Percentiles rank a stretch among this genome's conserved stretches.
Evolutionary conservation across 2,797 vertebrate genomes (phyloP).

Genomic region (Clamator glandarius): DNA sequence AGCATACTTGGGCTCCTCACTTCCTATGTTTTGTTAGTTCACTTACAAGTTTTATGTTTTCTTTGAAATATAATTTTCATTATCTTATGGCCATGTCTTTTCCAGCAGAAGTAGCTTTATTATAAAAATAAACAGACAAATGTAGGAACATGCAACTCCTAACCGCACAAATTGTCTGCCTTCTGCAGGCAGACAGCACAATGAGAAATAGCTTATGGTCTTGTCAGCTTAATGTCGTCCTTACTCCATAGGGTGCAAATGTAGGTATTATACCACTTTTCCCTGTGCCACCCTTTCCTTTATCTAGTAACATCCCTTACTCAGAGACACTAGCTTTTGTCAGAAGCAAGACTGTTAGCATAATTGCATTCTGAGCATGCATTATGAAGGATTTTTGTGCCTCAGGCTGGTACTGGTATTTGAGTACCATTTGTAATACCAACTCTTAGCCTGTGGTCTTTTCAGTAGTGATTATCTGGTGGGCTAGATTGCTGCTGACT

Average conservation of each 20-base stretch:
- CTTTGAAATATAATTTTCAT: background rate
- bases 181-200: background rate
- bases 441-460: background rate
- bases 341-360: background rate
- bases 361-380: background rate
- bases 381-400: background rate
- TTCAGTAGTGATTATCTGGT: background rate
- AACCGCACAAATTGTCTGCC: background rate
- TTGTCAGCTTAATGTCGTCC: background rate
- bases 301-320: background rate
- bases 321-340: background rate
- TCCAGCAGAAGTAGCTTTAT: background rate
- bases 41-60: background rate
- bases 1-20: background rate
- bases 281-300: background rate
- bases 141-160: background rate
- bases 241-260: background rate
- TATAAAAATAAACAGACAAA: background rate
- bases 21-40: background rate
- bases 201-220: background rate
- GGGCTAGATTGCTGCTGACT: background rate
- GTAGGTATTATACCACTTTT: background rate
- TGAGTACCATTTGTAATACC: background rate
- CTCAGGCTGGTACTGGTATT: background rate
- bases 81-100: background rate